Base-by-base conservation (phyloP, 2,797 vertebrate species). In the Lithobates sylvaticus region DNA sequence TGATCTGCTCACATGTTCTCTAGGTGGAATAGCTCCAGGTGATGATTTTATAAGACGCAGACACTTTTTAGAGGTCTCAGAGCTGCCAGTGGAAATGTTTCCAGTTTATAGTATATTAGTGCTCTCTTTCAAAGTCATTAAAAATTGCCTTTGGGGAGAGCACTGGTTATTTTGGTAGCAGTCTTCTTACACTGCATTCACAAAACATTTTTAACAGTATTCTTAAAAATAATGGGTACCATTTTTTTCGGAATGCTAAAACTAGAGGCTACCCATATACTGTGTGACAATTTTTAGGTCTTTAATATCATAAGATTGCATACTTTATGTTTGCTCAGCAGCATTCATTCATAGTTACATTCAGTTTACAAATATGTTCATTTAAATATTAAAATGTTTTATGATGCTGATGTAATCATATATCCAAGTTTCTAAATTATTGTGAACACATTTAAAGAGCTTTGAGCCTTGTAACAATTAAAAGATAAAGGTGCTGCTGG, bases 41-140 rank as follows among this genome's bases (percentile, higher is more conserved):
- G n/a, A 84, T 72, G 23, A 32, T 79, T 79, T 39, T 73, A 29
- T 79, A 42, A 65, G 58, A 65, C 15, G 2, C 61, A 29, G 36
- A 74, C 58, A 47, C 61, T 74, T 85, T 34, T n/a, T 47, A 61
- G 26, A 69, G 42, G 67, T 70, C 76, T 71, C 54, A 26, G 26
- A 50, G 36, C 58, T 39, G 21, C 68, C 69, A 74, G 69, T 65
- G 36, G 80, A 73, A 79, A 68, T 61, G 42, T 78, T 72, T 72
- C 69, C 42, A 47, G 36, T 85, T 79, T 79, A 67, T 58, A 85
- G 84, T 70, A 74, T 72, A 85, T 85, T 85, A 85, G 76, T 27
- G 7, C 42, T 78, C 39, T 79, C 42, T 73, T 79, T 74, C 76
- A 72, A 34, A 64, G 65, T 85, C 76, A 73, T 79, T 85, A 73